Percentiles rank a stretch among this genome's conserved stretches.
Evolutionary conservation across 2,888 invertebrate genomes (phyloP).

Genomic region (Autographa pulchrina): DNA sequence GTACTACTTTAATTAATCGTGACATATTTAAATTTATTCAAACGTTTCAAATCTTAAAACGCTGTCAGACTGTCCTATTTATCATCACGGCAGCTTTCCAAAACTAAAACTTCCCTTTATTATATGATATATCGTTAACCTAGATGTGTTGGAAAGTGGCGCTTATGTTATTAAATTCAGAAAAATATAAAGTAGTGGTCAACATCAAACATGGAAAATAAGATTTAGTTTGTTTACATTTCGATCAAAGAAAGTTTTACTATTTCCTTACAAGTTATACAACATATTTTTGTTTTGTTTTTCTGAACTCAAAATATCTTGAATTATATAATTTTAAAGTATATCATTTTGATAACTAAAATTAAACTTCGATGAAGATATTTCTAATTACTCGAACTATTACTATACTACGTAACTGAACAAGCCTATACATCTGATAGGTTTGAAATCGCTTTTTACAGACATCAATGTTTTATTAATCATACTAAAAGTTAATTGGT

Average conservation of each 20-base stretch:
- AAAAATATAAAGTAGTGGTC: constrained; percentile 20
- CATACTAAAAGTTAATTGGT: constrained; percentile 23
- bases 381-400: background rate
- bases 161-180: constrained; percentile 3
- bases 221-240: constrained; percentile 27
- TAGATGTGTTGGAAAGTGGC: constrained; percentile 30
- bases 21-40: constrained; percentile 20
- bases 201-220: constrained; percentile 31
- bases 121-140: constrained; percentile 42
- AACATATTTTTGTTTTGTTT: background rate
- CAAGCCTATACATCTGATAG: constrained; percentile 13
- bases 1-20: constrained; percentile 34
- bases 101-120: constrained; percentile 28
- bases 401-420: background rate
- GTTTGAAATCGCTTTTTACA: constrained; percentile 7
- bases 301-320: too few relatives aligned
- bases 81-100: constrained; percentile 17
- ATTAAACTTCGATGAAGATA: constrained; percentile 9
- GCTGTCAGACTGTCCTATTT: constrained; percentile 10
- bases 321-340: too few relatives aligned
- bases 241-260: constrained; percentile 41
- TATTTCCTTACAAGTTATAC: constrained; percentile 6
- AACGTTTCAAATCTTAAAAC: constrained; percentile 4
- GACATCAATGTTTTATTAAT: constrained; percentile 12
- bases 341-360: background rate